Evolutionary conservation across 2,113 vertebrate species (phyloP), one percentile per base, ranked within the genome.

Genomic region (Oreamnos americanus): DNA sequence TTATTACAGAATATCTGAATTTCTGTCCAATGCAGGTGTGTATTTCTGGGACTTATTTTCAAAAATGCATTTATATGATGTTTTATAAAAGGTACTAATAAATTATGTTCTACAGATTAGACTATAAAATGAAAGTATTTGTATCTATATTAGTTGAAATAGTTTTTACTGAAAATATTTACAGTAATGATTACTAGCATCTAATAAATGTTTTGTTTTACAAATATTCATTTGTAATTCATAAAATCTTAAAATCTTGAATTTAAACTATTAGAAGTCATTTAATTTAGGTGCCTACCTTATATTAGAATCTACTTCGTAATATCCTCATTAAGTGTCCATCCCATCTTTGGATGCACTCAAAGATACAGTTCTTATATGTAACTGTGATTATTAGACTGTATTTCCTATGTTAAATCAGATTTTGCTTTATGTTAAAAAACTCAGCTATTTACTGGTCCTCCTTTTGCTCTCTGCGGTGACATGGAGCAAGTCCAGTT

Each of bases 1-100:
- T 99, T 79, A 98, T 99, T 97, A 99, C 97, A 97, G 99, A 99
- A 81, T 99, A 99, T 98, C 99, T 99, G 87, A 99, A 98, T 28
- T 99, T 99, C 96, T 99, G 99, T 97, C 99, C 99, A 91, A 96
- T 99, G 71, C 99, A 99, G 99, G 99, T 99, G 98, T 98, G 98
- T 51, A 96, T 47, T 95, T 96, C 3, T 94, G 47, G 6, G 28
- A 86, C 3, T 90, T 5, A 45, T 16, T 96, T 71, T 95, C 39
- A 94, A 45, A 76, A 43, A 89, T 43, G 4, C 43, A 43, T 85
- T 97, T 87, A 55, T 53, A 5, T 78, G 86, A 57, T 89, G 3
- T 30, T 96, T 96, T 82, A n/a, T 74, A 84, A n/a, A 89, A 58
- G 36, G 8, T 53, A 28, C 11, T 88, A 92, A 51, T 55, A 90